phyloP scores from a whole-genome alignment of 2,797 vertebrate species.

The Channa striata region DNA sequence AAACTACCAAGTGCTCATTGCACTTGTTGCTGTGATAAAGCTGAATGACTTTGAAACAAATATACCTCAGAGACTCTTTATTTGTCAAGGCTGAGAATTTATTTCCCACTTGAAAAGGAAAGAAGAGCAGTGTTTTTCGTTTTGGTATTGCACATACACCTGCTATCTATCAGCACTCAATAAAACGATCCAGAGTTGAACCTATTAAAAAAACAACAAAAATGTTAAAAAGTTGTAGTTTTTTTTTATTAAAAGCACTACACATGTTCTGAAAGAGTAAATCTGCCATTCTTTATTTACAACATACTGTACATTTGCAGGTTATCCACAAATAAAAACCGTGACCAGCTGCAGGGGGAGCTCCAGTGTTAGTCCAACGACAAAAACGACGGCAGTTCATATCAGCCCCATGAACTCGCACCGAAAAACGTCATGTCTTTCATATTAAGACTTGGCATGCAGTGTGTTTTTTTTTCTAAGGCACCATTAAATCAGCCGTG shows the following conservation, averaged over 20 bases:
- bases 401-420: conserved; percentile 10
- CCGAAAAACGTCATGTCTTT: conserved; percentile 20
- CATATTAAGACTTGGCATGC: too few species aligned
- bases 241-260: conserved; percentile 73
- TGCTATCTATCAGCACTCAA: conserved; percentile 19
- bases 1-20: conserved; percentile 2
- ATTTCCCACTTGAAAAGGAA: background rate
- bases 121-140: background rate
- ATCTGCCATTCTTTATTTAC: conserved; percentile 51
- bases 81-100: background rate
- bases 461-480: conserved; percentile 16
- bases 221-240: conserved; percentile 41
- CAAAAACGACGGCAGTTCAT: background rate
- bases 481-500: conserved; percentile 27
- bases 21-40: background rate
- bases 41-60: background rate
- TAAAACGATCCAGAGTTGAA: conserved; percentile 20
- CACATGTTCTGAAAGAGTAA: conserved; percentile 20
- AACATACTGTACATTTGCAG: conserved; percentile 55
- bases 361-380: conserved; percentile 27
- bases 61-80: background rate
- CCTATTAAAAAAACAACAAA: conserved; percentile 19
- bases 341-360: conserved; percentile 46
- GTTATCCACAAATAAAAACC: conserved; percentile 28
- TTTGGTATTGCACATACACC: conserved; percentile 9